Conservation (phyloP, 2,888 invertebrate species). For the Teinopalpus imperialis region DNA sequence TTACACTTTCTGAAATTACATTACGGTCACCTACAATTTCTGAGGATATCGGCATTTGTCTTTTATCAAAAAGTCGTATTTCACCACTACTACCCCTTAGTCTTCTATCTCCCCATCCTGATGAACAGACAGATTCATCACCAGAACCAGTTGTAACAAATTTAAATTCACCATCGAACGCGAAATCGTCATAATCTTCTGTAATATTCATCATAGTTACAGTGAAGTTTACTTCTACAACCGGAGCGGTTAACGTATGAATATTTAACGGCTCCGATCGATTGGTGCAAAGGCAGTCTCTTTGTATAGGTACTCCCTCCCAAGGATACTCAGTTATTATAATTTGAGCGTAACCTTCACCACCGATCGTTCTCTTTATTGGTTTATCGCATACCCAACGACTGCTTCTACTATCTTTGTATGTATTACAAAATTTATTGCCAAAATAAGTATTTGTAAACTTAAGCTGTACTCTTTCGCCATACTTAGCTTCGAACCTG, state of each 20-base stretch:
- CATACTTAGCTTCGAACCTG: slow-evolving; percentile 86
- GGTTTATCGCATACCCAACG: slow-evolving; percentile 86
- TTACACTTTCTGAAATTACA: slow-evolving; percentile 76
- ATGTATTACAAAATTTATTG: slow-evolving; percentile 84
- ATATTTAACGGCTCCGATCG: slow-evolving; percentile 84
- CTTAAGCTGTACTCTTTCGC: slow-evolving; percentile 86
- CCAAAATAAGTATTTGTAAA: slow-evolving; percentile 87
- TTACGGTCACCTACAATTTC: slow-evolving; percentile 74
- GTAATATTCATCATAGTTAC: slow-evolving; percentile 90
- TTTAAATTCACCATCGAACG: slow-evolving; percentile 88
- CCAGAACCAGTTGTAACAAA: slow-evolving; percentile 82
- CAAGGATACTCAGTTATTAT: slow-evolving; percentile 87
- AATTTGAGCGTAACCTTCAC: slow-evolving; percentile 82
- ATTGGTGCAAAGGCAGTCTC: slow-evolving; percentile 89
- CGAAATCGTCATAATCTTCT: slow-evolving; percentile 90
- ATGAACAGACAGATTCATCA: slow-evolving; percentile 83
- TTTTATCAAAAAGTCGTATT: slow-evolving; percentile 85
- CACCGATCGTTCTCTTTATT: slow-evolving; percentile 64
- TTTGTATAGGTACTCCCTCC: slow-evolving; percentile 84
- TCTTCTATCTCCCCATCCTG: slow-evolving; percentile 84
- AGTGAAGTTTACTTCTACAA: slow-evolving; percentile 87
- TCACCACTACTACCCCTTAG: slow-evolving; percentile 88
- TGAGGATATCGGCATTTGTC: slow-evolving; percentile 65
- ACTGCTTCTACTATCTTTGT: slow-evolving; percentile 85
- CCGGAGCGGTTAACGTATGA: slow-evolving; percentile 85